These are phyloP conservation scores for Drosophila meridionalis DNA, from an alignment of 2,888 invertebrate species.

Conservation along the genomic window DNA sequence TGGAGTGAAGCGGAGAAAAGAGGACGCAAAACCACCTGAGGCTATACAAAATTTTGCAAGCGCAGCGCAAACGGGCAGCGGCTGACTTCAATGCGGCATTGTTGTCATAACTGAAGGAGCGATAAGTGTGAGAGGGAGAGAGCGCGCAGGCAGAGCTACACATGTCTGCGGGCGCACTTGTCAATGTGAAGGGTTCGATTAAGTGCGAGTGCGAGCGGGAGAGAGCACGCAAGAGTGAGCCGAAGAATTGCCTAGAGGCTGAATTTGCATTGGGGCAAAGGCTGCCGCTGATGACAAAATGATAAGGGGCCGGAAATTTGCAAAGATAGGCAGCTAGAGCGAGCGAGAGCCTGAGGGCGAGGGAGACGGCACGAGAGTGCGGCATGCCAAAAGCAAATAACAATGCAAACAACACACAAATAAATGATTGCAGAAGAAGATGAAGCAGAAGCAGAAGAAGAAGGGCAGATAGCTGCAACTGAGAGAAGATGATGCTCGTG, in stretches of 20 bases:
- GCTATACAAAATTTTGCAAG: constrained; percentile 53
- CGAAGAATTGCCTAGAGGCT: constrained; percentile 48
- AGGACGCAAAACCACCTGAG: constrained; percentile 62
- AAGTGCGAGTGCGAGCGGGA: constrained; percentile 33
- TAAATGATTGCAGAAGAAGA: neutral
- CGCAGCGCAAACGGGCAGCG: constrained; percentile 37
- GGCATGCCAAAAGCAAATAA: constrained; percentile 44
- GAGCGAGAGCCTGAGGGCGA: neutral
- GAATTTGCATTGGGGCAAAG: constrained; percentile 55
- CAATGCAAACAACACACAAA: constrained; percentile 42
- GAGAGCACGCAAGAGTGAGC: neutral
- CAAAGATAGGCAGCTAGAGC: constrained; percentile 7
- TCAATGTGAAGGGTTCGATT: constrained; percentile 61
- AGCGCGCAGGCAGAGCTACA: constrained; percentile 1
- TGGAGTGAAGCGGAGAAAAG: neutral
- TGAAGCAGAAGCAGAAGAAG: neutral
- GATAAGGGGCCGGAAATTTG: constrained; percentile 58
- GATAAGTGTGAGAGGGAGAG: neutral
- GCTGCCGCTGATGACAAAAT: constrained; percentile 58
- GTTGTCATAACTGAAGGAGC: constrained; percentile 46
- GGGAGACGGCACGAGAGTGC: constrained; percentile 4
- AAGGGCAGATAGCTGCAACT: constrained; percentile 32
- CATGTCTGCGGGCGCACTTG: constrained; percentile 60
- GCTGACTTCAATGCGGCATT: constrained; percentile 62
- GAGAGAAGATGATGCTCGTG: constrained; percentile 15